Base-by-base conservation (phyloP, 2,113 vertebrate species). In the Ochotona princeps region DNA sequence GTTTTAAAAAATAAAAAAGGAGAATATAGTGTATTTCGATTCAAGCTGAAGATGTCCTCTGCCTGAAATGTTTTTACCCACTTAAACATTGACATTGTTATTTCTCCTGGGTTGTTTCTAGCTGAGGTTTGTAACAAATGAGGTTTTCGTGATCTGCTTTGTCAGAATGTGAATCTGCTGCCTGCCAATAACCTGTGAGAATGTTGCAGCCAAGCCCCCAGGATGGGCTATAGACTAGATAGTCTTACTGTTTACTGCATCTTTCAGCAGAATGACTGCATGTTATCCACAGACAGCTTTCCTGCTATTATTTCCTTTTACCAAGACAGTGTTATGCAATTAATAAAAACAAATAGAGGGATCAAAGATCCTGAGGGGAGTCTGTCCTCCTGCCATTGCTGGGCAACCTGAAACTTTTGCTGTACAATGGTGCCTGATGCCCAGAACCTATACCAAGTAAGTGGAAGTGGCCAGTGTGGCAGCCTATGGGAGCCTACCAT, bases 141-240 rank as follows among this genome's bases (percentile, higher is more conserved):
- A 61, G 79, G 38, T 75, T 65, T 85, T 0, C 7, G 0, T 89
- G 25, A 66, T 28, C n/a, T 67, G 3, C 92, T 61, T 28, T 26
- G 92, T 26, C 14, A 83, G 23, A 35, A 18, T 63, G 3, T 90
- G 61, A 92, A 78, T 66, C 72, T 73, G 60, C 35, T 92, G 5
- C 75, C 92, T 95, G 61, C 30, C 91, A 70, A 25, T 92, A 85
- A 90, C 35, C 44, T n/a, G 25, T 84, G 83, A 67, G 44, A 91
- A 80, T 81, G 61, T 92, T 93, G 25, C 20, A 72, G 35, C 47
- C 35, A 69, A 61, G 95, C 90, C 38, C 32, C 25, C 30, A 44
- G 51, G 78, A 76, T 87, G 85, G 84, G 69, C 76, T 57, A 35
- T 28, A 57, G 65, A 84, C 84, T 69, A 73, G 80, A 63, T 61